Base-by-base conservation (phyloP, 2,113 vertebrate genomes). In the Pseudolaguvia tuberculata region DNA sequence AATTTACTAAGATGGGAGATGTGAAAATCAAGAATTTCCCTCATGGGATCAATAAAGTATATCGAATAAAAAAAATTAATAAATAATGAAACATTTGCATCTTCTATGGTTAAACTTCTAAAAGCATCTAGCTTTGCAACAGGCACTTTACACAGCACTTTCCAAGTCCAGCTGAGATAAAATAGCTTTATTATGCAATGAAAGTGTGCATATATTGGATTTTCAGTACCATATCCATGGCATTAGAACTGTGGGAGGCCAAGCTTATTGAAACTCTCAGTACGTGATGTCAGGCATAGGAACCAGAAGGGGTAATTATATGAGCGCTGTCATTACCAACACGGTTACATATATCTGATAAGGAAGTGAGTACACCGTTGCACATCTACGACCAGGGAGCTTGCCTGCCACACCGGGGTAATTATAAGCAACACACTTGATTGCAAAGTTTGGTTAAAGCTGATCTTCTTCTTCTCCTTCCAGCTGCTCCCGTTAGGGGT, bases 291-390 rank as follows among this genome's bases (percentile, higher is more conserved):
- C 63, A 20, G 25, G 45, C 45, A 50, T 0, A 5, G 25, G 25
- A 67, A 67, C 12, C 63, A 67, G 45, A 67, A 67, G 45, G 47
- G 15, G 17, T 67, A 67, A 67, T 67, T 67, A 67, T 67, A 45
- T 50, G 45, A 50, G 45, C 48, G 45, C 63, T 67, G 63, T 50
- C 63, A 67, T 39, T 67, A 50, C 63, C 9, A 5, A 47, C 23
- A 27, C 63, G 48, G 63, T 48, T 48, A 50, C 63, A 50, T 23
- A 67, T 29, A 29, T 67, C 23, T 67, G 50, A 67, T 67, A 67
- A 67, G 50, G 17, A 17, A 50, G 17, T 20, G 23, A 67, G 15
- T 12, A 50, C 8, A 27, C 45, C 45, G 45, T 17, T 5, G 45
- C 48, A 50, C 63, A 12, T 18, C 23, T 50, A 50, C 20, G 45